Percentiles rank a stretch among this genome's conserved stretches.
Conservation (phyloP, 2,888 invertebrate genomes). For the Cheilosia scutellata region DNA sequence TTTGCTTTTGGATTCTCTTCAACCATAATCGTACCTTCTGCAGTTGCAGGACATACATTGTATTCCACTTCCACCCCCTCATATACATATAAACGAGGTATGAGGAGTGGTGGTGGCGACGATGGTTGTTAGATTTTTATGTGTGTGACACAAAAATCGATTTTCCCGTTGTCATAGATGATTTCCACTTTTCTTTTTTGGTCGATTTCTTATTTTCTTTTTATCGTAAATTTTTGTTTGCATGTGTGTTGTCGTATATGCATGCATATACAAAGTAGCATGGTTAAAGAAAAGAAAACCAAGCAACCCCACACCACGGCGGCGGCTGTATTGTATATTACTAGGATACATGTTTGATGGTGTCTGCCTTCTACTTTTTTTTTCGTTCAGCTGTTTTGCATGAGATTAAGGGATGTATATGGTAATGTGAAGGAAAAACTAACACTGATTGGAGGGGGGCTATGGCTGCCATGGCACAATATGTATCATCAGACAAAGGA, state of each 20-base stretch:
- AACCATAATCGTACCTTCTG: constrained; percentile 56
- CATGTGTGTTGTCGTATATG: constrained; percentile 55
- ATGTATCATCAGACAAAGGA: constrained; percentile 8
- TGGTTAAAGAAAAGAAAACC: constrained; percentile 11
- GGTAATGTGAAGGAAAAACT: constrained; percentile 31
- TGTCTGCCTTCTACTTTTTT: constrained; percentile 33
- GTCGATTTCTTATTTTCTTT: constrained; percentile 42
- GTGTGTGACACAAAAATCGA: constrained; percentile 79
- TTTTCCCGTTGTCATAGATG: constrained; percentile 79
- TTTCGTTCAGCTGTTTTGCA: constrained; percentile 62
- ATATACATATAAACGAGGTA: constrained; percentile 65
- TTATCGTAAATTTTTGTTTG: constrained; percentile 61
- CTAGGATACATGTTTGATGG: constrained; percentile 37
- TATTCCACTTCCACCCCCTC: constrained; percentile 58
- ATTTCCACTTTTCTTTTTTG: constrained; percentile 73
- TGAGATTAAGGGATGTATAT: constrained; percentile 73
- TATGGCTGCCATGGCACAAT: not conserved
- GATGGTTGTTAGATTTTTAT: constrained; percentile 76
- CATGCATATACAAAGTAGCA: constrained; percentile 33
- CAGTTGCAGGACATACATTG: constrained; percentile 72
- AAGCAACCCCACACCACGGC: constrained; percentile 37
- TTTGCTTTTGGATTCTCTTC: constrained; percentile 28
- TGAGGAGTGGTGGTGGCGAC: constrained; percentile 8
- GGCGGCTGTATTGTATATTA: constrained; percentile 36
- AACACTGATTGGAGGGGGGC: constrained; percentile 15